Evolutionary conservation across 2,888 invertebrate genomes (phyloP).

Genomic region (Morpho helenor): DNA sequence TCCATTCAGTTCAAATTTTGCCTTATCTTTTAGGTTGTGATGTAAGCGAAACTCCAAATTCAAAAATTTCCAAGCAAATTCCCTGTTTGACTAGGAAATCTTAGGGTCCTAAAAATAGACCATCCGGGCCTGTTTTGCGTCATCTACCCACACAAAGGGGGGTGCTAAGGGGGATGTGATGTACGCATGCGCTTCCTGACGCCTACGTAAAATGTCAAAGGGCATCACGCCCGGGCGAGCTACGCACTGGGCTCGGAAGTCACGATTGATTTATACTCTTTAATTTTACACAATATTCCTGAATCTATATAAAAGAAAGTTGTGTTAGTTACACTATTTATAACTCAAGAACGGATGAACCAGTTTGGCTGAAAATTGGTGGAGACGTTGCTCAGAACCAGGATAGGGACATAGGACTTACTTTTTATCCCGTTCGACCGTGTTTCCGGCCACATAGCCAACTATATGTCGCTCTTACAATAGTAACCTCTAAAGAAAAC

Average conservation of each 20-base stretch:
- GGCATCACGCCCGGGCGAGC: constrained; percentile 60
- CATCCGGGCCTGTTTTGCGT: constrained; percentile 52
- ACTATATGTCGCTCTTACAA: too few relatives aligned
- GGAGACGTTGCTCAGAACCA: too few relatives aligned
- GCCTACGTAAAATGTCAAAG: constrained; percentile 65
- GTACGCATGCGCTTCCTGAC: constrained; percentile 52
- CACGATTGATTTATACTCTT: constrained; percentile 19
- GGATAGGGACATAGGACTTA: too few relatives aligned
- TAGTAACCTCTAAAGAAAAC: too few relatives aligned
- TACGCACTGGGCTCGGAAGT: constrained; percentile 48
- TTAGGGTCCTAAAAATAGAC: constrained; percentile 51
- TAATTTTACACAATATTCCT: too few relatives aligned
- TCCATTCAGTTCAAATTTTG: too few relatives aligned
- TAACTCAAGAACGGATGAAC: too few relatives aligned
- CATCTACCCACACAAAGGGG: constrained; percentile 51
- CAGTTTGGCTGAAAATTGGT: too few relatives aligned
- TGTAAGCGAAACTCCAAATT: not conserved
- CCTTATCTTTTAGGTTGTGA: not conserved
- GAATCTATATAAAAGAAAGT: too few relatives aligned
- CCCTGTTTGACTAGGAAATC: constrained; percentile 9
- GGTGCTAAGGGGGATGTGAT: constrained; percentile 32
- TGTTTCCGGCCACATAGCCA: too few relatives aligned
- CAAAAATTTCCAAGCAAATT: not conserved
- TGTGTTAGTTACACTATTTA: too few relatives aligned
- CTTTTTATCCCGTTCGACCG: too few relatives aligned